phyloP scores from a whole-genome alignment of 2,797 vertebrate genomes.

The Pseudochaenichthys georgianus region DNA sequence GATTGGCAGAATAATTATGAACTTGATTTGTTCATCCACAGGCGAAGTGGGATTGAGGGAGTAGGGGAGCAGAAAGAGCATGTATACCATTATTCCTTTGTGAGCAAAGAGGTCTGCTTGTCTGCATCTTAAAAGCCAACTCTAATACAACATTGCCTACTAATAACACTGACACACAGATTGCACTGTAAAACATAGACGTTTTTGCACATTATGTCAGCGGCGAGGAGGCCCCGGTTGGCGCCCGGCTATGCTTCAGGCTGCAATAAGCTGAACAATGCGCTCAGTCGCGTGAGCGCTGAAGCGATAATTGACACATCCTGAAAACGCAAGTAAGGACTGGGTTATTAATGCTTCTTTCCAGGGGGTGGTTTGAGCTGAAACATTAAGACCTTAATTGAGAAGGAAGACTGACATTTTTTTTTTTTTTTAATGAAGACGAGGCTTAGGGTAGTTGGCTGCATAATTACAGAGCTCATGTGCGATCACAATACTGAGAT shows the following conservation, averaged over 20 bases:
- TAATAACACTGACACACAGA: conserved; percentile 48
- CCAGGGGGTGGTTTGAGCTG: conserved; percentile 80
- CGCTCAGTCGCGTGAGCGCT: conserved; percentile 65
- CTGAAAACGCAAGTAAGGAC: conserved; percentile 83
- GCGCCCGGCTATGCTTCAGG: conserved; percentile 61
- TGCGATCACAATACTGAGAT: conserved; percentile 60
- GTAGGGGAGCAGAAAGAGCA: conserved; percentile 71
- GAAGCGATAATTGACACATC: conserved; percentile 84
- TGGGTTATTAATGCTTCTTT: conserved; percentile 85
- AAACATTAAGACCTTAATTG: conserved; percentile 87
- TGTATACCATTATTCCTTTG: conserved; percentile 66
- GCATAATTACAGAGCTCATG: conserved; percentile 61
- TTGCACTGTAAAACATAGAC: conserved; percentile 50
- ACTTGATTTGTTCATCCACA: conserved; percentile 79
- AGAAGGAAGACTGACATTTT: conserved; percentile 85
- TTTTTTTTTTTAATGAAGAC: conserved; percentile 78
- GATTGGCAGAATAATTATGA: conserved; percentile 87
- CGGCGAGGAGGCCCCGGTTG: conserved; percentile 53
- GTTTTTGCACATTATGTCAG: conserved; percentile 40
- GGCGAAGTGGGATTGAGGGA: conserved; percentile 76
- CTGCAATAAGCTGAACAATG: conserved; percentile 75
- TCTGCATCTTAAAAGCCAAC: conserved; percentile 58
- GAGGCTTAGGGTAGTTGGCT: conserved; percentile 62
- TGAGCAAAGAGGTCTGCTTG: conserved; percentile 48
- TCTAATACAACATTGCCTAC: conserved; percentile 41